These are phyloP conservation scores for Salvelinus fontinalis DNA, from an alignment of 2,113 vertebrate species.

Conservation along the genomic window DNA sequence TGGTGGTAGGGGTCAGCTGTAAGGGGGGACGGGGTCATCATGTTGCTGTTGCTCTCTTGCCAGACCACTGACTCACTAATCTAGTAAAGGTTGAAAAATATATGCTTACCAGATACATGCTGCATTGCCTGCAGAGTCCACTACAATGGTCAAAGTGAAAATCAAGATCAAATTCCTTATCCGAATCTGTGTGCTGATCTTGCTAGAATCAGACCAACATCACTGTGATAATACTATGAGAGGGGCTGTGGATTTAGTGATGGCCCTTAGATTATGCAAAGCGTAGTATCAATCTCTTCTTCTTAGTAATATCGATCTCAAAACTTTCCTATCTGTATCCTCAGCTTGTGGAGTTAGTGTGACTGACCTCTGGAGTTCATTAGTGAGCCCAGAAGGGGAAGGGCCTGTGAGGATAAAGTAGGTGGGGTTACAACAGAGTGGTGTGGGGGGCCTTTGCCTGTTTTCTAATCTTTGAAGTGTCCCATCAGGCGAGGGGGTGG, in stretches of 20 bases:
- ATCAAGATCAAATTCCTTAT: too few relatives aligned
- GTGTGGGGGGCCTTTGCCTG: not conserved
- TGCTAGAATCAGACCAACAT: not conserved
- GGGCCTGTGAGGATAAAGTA: not conserved
- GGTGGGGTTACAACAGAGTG: not conserved
- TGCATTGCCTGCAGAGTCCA: not conserved
- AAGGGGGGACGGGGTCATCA: constrained; percentile 30
- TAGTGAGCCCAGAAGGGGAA: too few relatives aligned
- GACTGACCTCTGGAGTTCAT: not conserved
- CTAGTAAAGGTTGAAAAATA: not conserved
- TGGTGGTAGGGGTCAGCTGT: constrained; percentile 55
- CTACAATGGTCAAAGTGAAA: too few relatives aligned
- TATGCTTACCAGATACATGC: not conserved
- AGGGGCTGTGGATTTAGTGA: not conserved
- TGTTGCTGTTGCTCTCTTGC: not conserved
- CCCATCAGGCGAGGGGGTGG: not conserved
- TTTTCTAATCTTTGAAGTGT: not conserved
- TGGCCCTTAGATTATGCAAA: too few relatives aligned
- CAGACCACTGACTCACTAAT: not conserved
- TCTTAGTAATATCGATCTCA: too few relatives aligned
- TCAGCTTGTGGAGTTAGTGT: not conserved
- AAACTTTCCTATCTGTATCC: not conserved
- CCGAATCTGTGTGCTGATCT: not conserved
- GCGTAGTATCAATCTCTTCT: not conserved
- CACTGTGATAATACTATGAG: not conserved